phyloP scores from a whole-genome alignment of 2,797 vertebrate genomes.

The Pterois miles region DNA sequence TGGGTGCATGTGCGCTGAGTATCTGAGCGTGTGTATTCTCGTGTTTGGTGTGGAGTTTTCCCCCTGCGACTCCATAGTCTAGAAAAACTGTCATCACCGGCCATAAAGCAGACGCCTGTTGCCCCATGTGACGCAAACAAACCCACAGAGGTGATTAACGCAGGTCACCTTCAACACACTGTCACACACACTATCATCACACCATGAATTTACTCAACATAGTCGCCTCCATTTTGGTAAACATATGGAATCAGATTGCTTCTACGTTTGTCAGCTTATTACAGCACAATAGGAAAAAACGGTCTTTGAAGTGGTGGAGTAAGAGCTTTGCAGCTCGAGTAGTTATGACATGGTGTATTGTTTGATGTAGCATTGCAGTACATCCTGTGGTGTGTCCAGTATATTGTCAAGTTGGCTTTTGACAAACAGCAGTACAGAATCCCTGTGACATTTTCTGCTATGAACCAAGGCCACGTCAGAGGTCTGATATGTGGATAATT shows the following conservation, averaged over 20 bases:
- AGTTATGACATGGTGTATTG: conserved; percentile 26
- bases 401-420: background rate
- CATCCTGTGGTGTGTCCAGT: conserved; percentile 9
- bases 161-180: conserved; percentile 17
- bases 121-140: conserved; percentile 33
- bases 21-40: conserved; percentile 2
- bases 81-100: conserved; percentile 62
- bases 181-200: background rate
- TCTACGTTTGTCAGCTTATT: background rate
- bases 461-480: background rate
- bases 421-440: background rate
- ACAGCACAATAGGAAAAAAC: conserved; percentile 4
- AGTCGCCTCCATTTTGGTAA: background rate
- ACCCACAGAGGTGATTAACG: conserved; percentile 41
- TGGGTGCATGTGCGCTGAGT: background rate
- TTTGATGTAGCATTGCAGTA: conserved; percentile 15
- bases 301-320: conserved; percentile 20
- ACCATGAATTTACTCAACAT: background rate
- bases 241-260: background rate
- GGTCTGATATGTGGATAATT: background rate
- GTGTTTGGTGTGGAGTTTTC: conserved; percentile 16
- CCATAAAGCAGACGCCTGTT: conserved; percentile 55
- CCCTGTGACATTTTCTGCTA: conserved; percentile 2
- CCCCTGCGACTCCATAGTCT: conserved; percentile 16
- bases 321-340: conserved; percentile 6